Conservation (phyloP, 2,888 invertebrate genomes). For the Periphyllus acericola region DNA sequence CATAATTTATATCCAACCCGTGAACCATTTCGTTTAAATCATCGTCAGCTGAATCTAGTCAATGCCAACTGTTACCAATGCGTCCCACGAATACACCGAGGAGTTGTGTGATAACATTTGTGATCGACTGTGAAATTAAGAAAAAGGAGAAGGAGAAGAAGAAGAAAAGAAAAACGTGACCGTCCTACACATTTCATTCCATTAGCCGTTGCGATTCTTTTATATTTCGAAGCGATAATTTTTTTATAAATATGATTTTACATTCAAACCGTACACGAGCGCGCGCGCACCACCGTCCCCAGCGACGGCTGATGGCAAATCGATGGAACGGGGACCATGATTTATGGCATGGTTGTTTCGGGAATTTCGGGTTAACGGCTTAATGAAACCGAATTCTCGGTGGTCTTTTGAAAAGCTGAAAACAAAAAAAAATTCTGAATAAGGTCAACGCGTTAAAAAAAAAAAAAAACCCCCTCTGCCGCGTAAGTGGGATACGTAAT, state of each 20-base stretch:
- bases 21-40: conserved; percentile 27
- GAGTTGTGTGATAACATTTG: not conserved
- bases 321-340: conserved; percentile 48
- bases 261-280: conserved; percentile 6
- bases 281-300: not conserved
- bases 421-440: conserved; percentile 56
- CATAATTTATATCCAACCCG: conserved; percentile 42
- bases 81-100: not conserved
- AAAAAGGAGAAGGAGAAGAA: too few species aligned
- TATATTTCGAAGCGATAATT: not conserved
- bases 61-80: conserved; percentile 36
- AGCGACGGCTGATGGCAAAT: conserved; percentile 45
- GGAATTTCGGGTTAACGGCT: conserved; percentile 52
- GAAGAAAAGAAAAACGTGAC: not conserved
- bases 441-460: conserved; percentile 29
- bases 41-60: conserved; percentile 26
- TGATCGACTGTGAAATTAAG: not conserved
- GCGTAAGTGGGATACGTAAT: conserved; percentile 8
- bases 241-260: not conserved
- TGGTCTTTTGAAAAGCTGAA: conserved; percentile 38
- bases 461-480: not conserved
- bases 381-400: conserved; percentile 58
- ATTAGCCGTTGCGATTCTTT: not conserved
- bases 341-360: conserved; percentile 43
- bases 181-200: not conserved